These are phyloP conservation scores for Hemichromis elongatus DNA, from an alignment of 2,113 vertebrate genomes.

Conservation along the genomic window DNA sequence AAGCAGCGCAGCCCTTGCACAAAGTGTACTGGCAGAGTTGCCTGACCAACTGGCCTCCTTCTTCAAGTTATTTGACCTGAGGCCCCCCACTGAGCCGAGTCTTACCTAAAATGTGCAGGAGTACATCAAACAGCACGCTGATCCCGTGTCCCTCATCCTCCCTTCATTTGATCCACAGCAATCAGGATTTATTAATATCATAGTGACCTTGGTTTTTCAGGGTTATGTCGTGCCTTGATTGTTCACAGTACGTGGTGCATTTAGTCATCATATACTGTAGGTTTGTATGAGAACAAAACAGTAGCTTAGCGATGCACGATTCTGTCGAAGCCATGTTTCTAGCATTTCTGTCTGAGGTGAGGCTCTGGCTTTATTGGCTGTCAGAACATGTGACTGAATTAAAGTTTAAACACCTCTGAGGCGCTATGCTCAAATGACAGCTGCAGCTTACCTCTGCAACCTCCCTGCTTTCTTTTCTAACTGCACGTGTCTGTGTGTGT, in stretches of 20 bases:
- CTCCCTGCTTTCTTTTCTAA: neutral
- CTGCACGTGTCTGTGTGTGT: neutral
- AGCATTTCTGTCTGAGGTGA: neutral
- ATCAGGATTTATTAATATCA: conserved; percentile 11
- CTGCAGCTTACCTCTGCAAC: neutral
- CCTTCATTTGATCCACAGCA: conserved; percentile 6
- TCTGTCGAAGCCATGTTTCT: neutral
- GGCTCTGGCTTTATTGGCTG: neutral
- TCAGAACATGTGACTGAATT: neutral
- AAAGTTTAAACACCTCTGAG: neutral
- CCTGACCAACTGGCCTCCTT: conserved; percentile 94
- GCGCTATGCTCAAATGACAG: neutral
- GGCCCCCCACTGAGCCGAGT: conserved; percentile 78
- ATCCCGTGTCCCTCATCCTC: conserved; percentile 59
- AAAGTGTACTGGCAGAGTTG: conserved; percentile 93
- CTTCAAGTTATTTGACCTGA: conserved; percentile 88
- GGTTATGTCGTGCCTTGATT: neutral
- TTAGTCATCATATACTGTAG: neutral
- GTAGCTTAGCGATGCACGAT: neutral
- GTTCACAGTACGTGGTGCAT: neutral
- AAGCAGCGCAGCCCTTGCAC: conserved; percentile 83
- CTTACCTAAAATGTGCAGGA: conserved; percentile 68
- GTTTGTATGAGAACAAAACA: neutral
- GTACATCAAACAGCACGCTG: neutral
- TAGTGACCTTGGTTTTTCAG: neutral